Evolutionary conservation across 2,888 invertebrate species (phyloP), one percentile per base, ranked within the genome.

Genomic region (Drosophila acutilabella): DNA sequence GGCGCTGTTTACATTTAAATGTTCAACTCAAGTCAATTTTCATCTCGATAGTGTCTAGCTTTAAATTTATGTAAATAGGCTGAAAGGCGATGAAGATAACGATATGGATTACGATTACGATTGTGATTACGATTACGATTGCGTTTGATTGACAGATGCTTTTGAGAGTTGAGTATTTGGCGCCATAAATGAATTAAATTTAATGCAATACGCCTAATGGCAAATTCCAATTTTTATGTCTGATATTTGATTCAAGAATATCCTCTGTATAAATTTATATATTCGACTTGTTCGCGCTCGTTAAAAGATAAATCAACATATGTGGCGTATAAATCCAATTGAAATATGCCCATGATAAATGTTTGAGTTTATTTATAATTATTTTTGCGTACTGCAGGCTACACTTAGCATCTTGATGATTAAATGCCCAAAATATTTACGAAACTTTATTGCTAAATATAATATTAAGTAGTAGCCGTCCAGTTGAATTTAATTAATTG

Each of bases 371-470:
- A 80, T 38, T 45, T 71, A 75, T 75, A 67, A 66, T 73, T 71
- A 66, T 42, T 33, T 42, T 42, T 48, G 36, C 16, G n/a, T 40
- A 44, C 64, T 71, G 68, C 66, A 60, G 45, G 61, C 62, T 52
- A 60, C 74, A 64, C 50, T 76, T 68, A 71, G 62, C 62, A 54
- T 45, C 23, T 48, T 33, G 69, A 81, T 69, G 85, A 82, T 65
- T 71, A 54, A 58, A 68, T 68, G 62, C 18, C 60, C 67, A 53
- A 74, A 77, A 70, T 75, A 79, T 73, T 71, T 54, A 48, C 76
- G 40, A 54, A 72, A 48, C 65, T 72, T 67, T 52, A 70, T 70
- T 64, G 53, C 18, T 45, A 16, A 58, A 76, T 71, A 48, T 64
- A 66, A 77, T 71, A 66, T 71, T 38, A 62, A 67, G 45, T 64